A percentile compares a stretch with the other conserved stretches of the same genome.
Evolutionary conservation across 2,797 vertebrate genomes (phyloP).

Genomic region (Brachyalestes nurse): DNA sequence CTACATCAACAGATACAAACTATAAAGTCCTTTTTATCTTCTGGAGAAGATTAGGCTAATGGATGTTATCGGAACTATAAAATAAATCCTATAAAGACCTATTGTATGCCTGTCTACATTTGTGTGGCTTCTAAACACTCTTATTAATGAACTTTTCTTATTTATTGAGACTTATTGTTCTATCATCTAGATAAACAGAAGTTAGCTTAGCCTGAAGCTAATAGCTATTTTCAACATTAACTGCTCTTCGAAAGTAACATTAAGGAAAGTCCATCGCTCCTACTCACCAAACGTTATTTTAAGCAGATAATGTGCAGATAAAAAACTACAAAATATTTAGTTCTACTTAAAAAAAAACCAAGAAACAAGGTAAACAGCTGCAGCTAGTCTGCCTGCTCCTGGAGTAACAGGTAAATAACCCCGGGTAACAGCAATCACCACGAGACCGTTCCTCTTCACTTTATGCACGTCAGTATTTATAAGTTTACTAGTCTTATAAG

Average conservation of each 20-base stretch:
- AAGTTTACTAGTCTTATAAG: neutral
- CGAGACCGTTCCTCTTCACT: constrained; percentile 15
- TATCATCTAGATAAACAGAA: too few species aligned
- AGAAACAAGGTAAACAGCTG: neutral
- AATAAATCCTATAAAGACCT: neutral
- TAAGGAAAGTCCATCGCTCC: neutral
- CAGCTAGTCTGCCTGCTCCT: neutral
- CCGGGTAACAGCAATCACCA: neutral
- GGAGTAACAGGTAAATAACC: constrained; percentile 38
- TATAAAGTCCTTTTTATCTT: neutral
- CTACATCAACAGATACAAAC: too few species aligned
- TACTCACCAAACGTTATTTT: constrained; percentile 8
- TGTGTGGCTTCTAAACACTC: neutral
- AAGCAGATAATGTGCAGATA: neutral
- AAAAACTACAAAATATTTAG: neutral
- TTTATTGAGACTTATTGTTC: neutral
- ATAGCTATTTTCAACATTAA: neutral
- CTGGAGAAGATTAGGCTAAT: neutral
- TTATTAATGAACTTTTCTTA: neutral
- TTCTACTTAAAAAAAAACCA: neutral
- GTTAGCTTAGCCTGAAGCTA: too few species aligned
- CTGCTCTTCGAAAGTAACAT: too few species aligned
- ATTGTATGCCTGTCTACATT: neutral
- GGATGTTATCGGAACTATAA: neutral
- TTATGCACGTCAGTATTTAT: neutral